Evolutionary conservation across 1,140 invertebrate species (phyloP), one percentile per base, ranked within the genome.

Genomic region (Drosophila teissieri): DNA sequence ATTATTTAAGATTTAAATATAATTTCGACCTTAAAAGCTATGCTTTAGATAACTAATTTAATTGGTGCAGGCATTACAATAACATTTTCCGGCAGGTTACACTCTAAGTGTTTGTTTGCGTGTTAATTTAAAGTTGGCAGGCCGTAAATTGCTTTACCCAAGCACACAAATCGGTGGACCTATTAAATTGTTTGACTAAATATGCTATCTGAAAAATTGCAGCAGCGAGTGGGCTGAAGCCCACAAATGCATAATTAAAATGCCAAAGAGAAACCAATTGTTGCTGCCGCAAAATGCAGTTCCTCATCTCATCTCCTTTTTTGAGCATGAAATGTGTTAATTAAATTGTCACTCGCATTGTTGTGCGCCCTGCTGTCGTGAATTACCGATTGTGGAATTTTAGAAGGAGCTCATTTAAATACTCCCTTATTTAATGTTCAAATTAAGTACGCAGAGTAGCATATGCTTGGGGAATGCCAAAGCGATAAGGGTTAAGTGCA

Each of bases 81-180:
- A 55, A 12, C 37, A 31, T 56, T 73, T 73, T 61, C 15, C 24
- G 56, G 60, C 78, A 74, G 74, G 78, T 58, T 75, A 49, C 78
- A 74, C 70, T 78, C 69, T 86, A 86, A 85, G 82, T 78, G 65
- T 74, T 78, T 46, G 78, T 70, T 85, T 86, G 82, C 82, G 81
- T 85, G 81, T 36, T 55, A 36, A 63, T 73, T 73, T 57, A 72
- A 36, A 55, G 51, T 56, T 24, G 24, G 61, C 36, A n/a, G 49
- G 24, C 44, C 63, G 58, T 82, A 83, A 82, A 83, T 82, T 74
- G 68, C 65, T 46, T 52, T 22, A 65, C 48, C 40, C 17, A n/a
- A 14, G 24, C 51, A 11, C 34, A 62, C 46, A 64, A 64, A 68
- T 67, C 62, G 60, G 34, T 54, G 27, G 67, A 31, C 58, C 68